Conservation (phyloP, 1,140 invertebrate genomes). For the Batillaria attramentaria region DNA sequence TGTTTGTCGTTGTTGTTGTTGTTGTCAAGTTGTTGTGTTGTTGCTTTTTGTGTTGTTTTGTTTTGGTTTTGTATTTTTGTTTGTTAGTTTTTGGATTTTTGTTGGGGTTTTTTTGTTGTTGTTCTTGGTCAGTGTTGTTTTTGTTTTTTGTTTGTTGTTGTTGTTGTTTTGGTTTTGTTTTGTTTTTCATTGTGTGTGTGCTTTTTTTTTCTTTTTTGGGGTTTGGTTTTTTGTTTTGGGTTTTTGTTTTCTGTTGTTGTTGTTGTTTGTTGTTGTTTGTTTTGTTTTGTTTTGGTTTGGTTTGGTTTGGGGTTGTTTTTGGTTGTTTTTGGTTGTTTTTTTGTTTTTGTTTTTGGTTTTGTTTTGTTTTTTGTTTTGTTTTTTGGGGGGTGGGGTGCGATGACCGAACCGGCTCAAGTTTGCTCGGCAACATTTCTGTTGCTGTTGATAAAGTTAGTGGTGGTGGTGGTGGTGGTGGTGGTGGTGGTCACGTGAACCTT, state of each 20-base stretch:
- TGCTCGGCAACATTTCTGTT: no score
- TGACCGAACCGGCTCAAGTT: no score
- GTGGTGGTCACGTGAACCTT: no score
- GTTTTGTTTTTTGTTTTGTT: not conserved
- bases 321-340: not conserved
- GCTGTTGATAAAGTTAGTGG: no score
- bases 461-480: no score
- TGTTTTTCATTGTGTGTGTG: no score
- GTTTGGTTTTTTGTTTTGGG: not conserved
- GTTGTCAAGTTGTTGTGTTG: no score
- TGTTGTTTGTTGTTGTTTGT: not conserved
- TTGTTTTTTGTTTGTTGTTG: no score
- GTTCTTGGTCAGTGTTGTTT: no score
- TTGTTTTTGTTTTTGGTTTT: not conserved
- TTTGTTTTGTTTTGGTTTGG: not conserved
- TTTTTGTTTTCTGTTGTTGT: not conserved
- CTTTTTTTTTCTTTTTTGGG: not conserved
- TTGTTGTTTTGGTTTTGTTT: no score
- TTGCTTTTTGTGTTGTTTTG: not conserved
- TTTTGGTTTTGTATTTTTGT: not conserved
- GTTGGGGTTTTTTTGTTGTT: not conserved
- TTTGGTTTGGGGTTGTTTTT: not conserved
- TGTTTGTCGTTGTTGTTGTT: not conserved
- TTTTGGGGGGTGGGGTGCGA: no score
- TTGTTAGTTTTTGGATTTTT: constrained; percentile 3